Evolutionary conservation across 2,113 vertebrate genomes (phyloP), one percentile per base, ranked within the genome.

Genomic region (Xenopus laevis): DNA sequence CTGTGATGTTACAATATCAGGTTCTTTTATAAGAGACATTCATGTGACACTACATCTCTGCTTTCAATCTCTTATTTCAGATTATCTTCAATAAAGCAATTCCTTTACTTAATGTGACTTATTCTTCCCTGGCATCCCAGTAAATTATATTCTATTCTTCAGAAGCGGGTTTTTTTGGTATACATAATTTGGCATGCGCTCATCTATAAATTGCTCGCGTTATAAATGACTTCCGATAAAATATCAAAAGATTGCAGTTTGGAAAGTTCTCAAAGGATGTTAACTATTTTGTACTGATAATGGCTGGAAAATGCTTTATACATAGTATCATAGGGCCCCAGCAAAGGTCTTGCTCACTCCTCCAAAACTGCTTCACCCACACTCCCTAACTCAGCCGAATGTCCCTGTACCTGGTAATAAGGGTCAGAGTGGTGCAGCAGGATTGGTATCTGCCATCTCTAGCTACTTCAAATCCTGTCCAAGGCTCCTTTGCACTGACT

Each of bases 81-180:
- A 57, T 68, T 13, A 61, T 76, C 66, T 75, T 63, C 58, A 68
- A 55, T 76, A 62, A 62, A 53, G n/a, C 46, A 45, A 68, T 63
- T 63, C 58, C n/a, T 7, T 3, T 69, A 13, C 46, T 55, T 55
- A 63, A 68, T 61, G 16, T 50, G 16, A 53, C 50, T 65, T 46
- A 55, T 23, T 58, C 33, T 13, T 16, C 21, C 16, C 30, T 65
- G 27, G 17, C 23, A 47, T 71, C 44, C 40, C 7, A 64, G 17
- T 17, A 71, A 72, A 72, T 72, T 18, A 40, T 53, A 12, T 50
- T 44, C 58, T 61, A 55, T 71, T 63, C 50, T 30, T 63, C 70
- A 33, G 23, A 16, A 44, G 68, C 17, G 58, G 40, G 18, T 59
- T 60, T 60, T 27, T 59, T 21, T 12, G 27, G 15, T 40, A 53